A percentile compares a stretch with the other conserved stretches of the same genome.
Conservation (phyloP, 2,888 invertebrate species). For the Agrypnus murinus region DNA sequence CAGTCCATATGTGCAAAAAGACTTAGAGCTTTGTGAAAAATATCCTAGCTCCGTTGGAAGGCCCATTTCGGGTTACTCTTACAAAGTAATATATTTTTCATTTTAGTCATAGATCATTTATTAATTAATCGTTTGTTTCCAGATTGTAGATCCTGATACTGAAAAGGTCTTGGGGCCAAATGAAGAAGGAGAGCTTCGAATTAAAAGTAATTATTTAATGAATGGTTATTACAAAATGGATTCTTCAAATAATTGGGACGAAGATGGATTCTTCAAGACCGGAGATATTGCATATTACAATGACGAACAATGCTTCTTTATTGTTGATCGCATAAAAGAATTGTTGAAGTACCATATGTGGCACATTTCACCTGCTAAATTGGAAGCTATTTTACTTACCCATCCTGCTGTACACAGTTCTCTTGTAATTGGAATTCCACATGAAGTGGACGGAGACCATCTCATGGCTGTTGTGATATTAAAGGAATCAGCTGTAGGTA, state of each 20-base stretch:
- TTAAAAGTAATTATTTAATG: conserved; percentile 65
- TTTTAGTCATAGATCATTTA: background rate
- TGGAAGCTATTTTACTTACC: conserved; percentile 61
- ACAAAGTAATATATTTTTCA: background rate
- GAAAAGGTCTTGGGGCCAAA: conserved; percentile 70
- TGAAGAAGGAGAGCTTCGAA: conserved; percentile 42
- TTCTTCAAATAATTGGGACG: conserved; percentile 69
- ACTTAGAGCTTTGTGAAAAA: background rate
- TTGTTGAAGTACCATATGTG: conserved; percentile 72
- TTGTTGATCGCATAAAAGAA: conserved; percentile 73
- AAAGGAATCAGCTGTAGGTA: conserved; percentile 57
- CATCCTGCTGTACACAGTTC: conserved; percentile 63
- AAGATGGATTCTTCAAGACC: conserved; percentile 72
- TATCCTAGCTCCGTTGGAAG: background rate
- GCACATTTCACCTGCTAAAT: conserved; percentile 69
- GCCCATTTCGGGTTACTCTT: background rate
- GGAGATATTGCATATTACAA: conserved; percentile 74
- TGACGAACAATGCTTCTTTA: conserved; percentile 52
- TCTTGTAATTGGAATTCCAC: conserved; percentile 63
- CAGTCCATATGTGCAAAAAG: background rate
- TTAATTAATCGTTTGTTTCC: conserved; percentile 60
- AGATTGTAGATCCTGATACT: conserved; percentile 71
- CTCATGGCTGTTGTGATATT: conserved; percentile 62
- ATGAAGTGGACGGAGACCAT: conserved; percentile 65
- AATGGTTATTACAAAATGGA: conserved; percentile 72